phyloP scores from a whole-genome alignment of 2,888 invertebrate species.

The Drosophila pseudotakahashii region DNA sequence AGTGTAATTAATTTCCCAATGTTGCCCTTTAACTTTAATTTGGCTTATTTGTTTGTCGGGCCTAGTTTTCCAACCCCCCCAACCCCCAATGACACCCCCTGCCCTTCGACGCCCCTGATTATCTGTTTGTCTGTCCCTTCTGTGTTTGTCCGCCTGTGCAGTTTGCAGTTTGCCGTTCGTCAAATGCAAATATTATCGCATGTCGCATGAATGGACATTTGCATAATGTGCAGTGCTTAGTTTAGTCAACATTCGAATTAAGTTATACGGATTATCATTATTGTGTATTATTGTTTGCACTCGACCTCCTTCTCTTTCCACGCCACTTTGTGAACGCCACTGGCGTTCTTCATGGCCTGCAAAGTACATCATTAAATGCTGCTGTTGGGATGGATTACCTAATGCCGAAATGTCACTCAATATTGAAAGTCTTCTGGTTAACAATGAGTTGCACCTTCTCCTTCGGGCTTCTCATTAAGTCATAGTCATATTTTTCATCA shows the following conservation, averaged over 20 bases:
- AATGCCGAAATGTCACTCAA: background rate
- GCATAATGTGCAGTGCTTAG: conserved; percentile 46
- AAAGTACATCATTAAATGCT: conserved; percentile 12
- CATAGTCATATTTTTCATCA: no score
- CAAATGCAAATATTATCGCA: conserved; percentile 60
- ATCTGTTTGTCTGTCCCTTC: conserved; percentile 1
- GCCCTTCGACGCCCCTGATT: conserved; percentile 12
- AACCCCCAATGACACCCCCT: background rate
- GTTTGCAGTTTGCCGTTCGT: conserved; percentile 14
- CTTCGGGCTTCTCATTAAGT: background rate
- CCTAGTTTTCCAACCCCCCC: background rate
- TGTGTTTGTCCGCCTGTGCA: conserved; percentile 5
- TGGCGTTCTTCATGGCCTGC: background rate
- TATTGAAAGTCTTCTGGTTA: background rate
- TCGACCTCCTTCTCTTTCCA: background rate
- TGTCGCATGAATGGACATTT: conserved; percentile 41
- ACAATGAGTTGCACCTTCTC: background rate
- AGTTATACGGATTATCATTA: conserved; percentile 44
- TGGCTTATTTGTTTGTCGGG: conserved; percentile 52
- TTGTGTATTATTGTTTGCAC: conserved; percentile 38
- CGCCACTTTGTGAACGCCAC: background rate
- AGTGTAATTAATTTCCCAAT: conserved; percentile 54
- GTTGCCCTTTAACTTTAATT: conserved; percentile 59
- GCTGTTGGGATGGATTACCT: background rate
- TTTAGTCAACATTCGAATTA: conserved; percentile 47